A percentile compares a stretch with the other conserved stretches of the same genome.
phyloP scores from a whole-genome alignment of 2,797 vertebrate species.

The Trichosurus vulpecula region DNA sequence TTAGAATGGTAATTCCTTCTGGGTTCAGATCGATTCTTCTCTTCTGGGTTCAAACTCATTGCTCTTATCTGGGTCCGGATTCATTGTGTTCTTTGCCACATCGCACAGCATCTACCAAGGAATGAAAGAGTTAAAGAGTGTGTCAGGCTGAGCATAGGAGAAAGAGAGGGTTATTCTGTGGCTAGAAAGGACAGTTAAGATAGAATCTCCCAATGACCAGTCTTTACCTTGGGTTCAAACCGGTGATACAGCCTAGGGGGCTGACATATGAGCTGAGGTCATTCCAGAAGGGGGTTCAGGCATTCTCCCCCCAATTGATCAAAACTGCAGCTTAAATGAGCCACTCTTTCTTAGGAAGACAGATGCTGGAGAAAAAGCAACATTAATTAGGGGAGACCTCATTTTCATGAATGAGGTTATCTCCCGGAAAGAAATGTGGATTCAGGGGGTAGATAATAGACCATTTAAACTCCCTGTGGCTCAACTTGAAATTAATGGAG shows the following conservation, averaged over 20 bases:
- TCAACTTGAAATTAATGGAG: conserved; percentile 6
- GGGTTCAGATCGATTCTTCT: neutral
- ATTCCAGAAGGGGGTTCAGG: neutral
- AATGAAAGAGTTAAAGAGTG: neutral
- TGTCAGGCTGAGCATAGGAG: neutral
- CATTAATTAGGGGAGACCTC: conserved; percentile 4
- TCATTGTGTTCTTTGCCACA: neutral
- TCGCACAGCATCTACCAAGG: neutral
- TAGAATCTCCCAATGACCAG: neutral
- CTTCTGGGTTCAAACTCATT: neutral
- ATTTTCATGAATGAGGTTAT: conserved; percentile 9
- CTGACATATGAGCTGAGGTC: neutral
- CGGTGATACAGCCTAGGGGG: neutral
- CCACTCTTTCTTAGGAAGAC: neutral
- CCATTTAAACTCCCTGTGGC: conserved; percentile 1
- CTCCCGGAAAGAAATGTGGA: conserved; percentile 4
- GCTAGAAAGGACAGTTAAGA: neutral
- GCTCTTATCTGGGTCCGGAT: neutral
- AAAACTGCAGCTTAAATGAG: neutral
- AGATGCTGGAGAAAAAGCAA: neutral
- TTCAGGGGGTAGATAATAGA: conserved; percentile 5
- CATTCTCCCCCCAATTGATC: neutral
- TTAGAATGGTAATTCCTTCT: no score
- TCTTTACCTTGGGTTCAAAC: neutral
- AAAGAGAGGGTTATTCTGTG: neutral